Evolutionary conservation across 2,888 invertebrate species (phyloP).

Genomic region (Papilio gigon): DNA sequence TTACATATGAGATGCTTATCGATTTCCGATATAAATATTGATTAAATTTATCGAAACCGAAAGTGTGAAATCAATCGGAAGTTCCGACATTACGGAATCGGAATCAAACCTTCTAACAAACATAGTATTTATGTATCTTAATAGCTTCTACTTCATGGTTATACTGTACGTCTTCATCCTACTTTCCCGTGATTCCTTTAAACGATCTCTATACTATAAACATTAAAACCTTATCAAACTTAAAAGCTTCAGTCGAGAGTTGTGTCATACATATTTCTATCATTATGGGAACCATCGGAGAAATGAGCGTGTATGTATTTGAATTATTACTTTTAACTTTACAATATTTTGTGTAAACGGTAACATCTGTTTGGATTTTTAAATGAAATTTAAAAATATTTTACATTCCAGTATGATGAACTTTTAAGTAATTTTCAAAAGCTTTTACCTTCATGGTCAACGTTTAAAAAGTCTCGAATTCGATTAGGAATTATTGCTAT

Average conservation of each 20-base stretch:
- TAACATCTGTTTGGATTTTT: slow-evolving; percentile 10
- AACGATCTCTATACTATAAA: slow-evolving; percentile 27
- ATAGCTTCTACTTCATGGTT: slow-evolving; percentile 14
- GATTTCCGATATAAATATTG: no score
- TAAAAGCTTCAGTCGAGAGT: slow-evolving; percentile 36
- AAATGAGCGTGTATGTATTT: slow-evolving; percentile 29
- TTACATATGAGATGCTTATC: no score
- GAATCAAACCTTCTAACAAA: no score
- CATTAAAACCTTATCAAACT: slow-evolving; percentile 41
- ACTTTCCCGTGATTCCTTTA: slow-evolving; percentile 31
- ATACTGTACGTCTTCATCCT: slow-evolving; percentile 13
- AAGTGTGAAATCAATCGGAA: no score
- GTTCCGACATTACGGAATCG: no score
- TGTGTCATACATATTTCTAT: slow-evolving; percentile 32
- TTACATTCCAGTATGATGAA: no score
- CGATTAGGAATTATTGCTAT: no score
- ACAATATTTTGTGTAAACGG: slow-evolving; percentile 11
- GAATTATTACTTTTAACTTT: slow-evolving; percentile 33
- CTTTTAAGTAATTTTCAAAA: no score
- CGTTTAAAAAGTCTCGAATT: no score
- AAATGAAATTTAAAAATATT: background rate
- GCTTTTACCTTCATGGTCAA: no score
- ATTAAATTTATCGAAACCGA: no score
- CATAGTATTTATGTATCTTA: slow-evolving; percentile 15
- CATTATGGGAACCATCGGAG: slow-evolving; percentile 12